Conservation (phyloP, 2,113 vertebrate species). For the Corydoras maculifer region DNA sequence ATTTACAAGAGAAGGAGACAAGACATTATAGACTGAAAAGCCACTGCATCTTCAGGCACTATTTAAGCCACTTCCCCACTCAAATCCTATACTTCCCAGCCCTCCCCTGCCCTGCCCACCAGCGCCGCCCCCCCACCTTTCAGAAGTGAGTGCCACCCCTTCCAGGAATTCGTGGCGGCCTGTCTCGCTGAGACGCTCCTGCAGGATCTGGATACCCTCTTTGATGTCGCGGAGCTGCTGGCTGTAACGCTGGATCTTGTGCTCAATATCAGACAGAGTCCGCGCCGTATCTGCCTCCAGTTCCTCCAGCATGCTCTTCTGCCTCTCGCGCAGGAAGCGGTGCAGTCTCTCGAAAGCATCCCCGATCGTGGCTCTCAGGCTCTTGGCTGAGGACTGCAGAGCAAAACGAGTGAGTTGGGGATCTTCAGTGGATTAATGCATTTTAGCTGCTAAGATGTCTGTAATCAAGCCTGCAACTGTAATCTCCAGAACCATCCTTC, state of each 20-base stretch:
- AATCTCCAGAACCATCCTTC: no score
- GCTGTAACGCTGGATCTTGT: conserved; percentile 95
- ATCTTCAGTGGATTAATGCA: no score
- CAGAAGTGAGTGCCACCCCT: conserved; percentile 78
- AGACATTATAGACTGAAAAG: conserved; percentile 37
- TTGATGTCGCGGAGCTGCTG: conserved; percentile 93
- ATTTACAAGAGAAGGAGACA: conserved; percentile 43
- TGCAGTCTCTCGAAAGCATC: conserved; percentile 91
- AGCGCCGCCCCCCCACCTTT: conserved; percentile 66
- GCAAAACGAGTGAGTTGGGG: neutral
- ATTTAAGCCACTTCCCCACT: conserved; percentile 17
- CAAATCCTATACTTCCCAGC: neutral
- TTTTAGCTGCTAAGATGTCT: no score
- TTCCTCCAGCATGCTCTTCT: conserved; percentile 97
- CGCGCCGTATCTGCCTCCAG: conserved; percentile 89
- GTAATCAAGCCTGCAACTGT: no score
- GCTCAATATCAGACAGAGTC: conserved; percentile 87
- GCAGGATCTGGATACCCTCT: conserved; percentile 92
- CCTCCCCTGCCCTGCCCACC: neutral
- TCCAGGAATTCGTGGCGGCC: conserved; percentile 86
- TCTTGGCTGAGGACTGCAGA: conserved; percentile 85
- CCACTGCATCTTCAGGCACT: conserved; percentile 28
- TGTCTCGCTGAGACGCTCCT: conserved; percentile 81
- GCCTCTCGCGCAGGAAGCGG: conserved; percentile 87
- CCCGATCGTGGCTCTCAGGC: conserved; percentile 82